Conservation (phyloP, 2,797 vertebrate species). For the Rhynchonycteris naso region DNA sequence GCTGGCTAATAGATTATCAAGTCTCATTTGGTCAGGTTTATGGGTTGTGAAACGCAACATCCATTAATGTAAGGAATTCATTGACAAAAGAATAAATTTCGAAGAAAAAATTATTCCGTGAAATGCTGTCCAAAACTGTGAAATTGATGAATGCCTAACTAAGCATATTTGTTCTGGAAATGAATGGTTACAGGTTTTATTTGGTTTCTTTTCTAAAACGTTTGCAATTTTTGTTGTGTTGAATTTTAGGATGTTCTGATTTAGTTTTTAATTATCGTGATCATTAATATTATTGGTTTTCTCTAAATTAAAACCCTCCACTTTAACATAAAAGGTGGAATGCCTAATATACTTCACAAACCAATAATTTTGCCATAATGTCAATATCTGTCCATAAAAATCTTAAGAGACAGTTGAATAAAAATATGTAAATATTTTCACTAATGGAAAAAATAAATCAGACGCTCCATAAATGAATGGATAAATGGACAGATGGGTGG, state of each 20-base stretch:
- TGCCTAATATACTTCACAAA: not conserved
- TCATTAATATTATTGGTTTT: not conserved
- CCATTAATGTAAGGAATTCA: no score
- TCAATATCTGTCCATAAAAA: slow-evolving; percentile 7
- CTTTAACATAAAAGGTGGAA: not conserved
- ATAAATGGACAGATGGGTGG: not conserved
- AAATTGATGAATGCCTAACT: not conserved
- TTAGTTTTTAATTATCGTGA: not conserved
- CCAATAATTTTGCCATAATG: not conserved
- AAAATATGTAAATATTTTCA: slow-evolving; percentile 20
- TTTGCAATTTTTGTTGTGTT: not conserved
- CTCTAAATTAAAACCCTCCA: not conserved
- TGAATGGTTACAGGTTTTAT: not conserved
- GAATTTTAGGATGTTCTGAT: not conserved
- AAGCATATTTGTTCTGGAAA: not conserved
- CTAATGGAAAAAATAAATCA: not conserved
- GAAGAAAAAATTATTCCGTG: not conserved
- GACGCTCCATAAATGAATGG: not conserved
- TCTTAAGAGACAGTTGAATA: not conserved
- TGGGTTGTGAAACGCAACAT: not conserved
- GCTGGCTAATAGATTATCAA: not conserved
- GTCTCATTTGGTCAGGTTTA: not conserved
- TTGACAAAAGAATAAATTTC: not conserved
- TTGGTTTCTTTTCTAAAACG: not conserved
- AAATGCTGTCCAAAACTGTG: not conserved